Evolutionary conservation across 2,797 vertebrate genomes (phyloP).

Genomic region (Chiroxiphia lanceolata): DNA sequence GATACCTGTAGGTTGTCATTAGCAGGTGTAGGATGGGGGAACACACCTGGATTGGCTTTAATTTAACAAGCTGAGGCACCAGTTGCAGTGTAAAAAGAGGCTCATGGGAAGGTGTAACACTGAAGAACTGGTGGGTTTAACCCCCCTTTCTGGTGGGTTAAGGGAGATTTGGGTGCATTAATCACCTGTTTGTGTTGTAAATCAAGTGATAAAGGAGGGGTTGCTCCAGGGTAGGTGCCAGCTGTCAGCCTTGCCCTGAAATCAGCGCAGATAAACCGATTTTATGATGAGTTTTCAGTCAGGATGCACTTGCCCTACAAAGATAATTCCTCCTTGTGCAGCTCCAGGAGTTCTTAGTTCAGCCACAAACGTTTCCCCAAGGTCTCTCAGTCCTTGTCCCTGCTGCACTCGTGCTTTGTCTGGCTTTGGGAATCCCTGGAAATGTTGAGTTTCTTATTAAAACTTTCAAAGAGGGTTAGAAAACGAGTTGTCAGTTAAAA

Average conservation of each 20-base stretch:
- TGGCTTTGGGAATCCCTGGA: neutral
- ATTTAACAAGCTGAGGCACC: neutral
- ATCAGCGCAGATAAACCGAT: neutral
- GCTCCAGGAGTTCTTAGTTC: accelerated
- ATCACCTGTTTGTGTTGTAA: neutral
- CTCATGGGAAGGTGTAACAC: neutral
- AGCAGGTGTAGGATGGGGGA: neutral
- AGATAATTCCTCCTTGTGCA: neutral
- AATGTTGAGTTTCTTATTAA: accelerated
- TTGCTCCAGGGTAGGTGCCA: neutral
- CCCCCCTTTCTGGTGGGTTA: too few species aligned
- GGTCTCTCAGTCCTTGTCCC: neutral
- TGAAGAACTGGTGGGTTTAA: neutral
- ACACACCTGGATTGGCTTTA: neutral
- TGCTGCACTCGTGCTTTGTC: neutral
- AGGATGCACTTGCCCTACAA: neutral
- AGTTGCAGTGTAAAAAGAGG: neutral
- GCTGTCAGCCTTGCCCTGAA: neutral
- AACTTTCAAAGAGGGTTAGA: accelerated
- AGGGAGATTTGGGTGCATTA: accelerated
- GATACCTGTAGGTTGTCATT: neutral
- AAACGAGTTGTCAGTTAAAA: neutral
- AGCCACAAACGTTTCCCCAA: neutral
- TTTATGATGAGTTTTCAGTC: accelerated
- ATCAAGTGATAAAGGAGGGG: neutral